Evolutionary conservation across 2,888 invertebrate genomes (phyloP), one percentile per base, ranked within the genome.

Genomic region (Synanthedon andrenaeformis): DNA sequence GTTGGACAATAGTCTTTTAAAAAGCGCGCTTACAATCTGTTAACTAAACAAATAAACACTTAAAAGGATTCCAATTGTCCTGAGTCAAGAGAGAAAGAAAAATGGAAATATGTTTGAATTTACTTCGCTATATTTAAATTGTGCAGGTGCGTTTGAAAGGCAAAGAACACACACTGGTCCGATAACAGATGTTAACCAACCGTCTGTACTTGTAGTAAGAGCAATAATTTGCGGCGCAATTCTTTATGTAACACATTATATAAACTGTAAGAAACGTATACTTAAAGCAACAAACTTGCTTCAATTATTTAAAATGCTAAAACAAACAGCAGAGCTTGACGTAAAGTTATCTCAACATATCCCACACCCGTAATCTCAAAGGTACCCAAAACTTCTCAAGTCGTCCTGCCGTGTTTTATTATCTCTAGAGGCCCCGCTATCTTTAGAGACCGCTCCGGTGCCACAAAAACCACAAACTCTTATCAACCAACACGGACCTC

Each of bases 401-500:
- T 73, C 73, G 66, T 72, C 76, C 72, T 70, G 70, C 61, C 67
- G 69, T 69, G 73, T 77, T 74, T 76, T 76, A 80, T 82, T 82
- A 83, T 82, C 80, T 78, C 51, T 48, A 52, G 70, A 69, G 67
- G 67, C 72, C 65, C 73, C 74, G 76, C 78, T 85, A 85, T 85
- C 84, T 79, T 65, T 65, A 70, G 71, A 70, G 69, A 73, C 69
- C 72, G 78, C 72, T 69, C 73, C 75, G 69, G 67, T 72, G 72
- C 72, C 74, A 86, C 78, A 86, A 86, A 86, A 85, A 85, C 79
- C 76, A 74, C 76, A 71, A 73, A 62, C 75, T 71, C 83, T 86
- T 87, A 87, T 87, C 87, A 79, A 66, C 54, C 66, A 72, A 87
- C 87, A 87, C 78, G 83, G 76, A 84, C 82, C 79, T 80, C 74